Evolutionary conservation across 2,888 invertebrate genomes (phyloP), one percentile per base, ranked within the genome.

Genomic region (Xanthorhoe designata): DNA sequence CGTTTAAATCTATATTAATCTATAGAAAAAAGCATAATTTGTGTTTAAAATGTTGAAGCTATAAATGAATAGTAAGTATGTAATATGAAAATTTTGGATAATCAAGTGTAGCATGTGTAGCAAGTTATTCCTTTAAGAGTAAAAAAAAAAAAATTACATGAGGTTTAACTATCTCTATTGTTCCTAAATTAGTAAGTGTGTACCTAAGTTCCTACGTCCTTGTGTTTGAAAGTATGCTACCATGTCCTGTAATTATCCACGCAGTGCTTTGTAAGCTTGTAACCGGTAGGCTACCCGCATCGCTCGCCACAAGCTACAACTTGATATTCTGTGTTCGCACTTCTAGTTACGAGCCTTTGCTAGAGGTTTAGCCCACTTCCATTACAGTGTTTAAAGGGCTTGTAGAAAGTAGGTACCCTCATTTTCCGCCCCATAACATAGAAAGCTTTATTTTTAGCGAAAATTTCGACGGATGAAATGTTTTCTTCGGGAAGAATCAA

Each of bases 291-390:
- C 45, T 51, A 29, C 53, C 24, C 49, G 45, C 45, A 60, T 60
- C 49, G 55, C 35, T 53, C 57, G 50, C 60, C 63, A 49, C 61
- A 50, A 56, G 54, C 45, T 24, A 57, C 58, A 61, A 50, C 50
- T 57, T 19, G 6, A 53, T 64, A 64, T 61, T 64, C 64, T 68
- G 50, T 61, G 60, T 19, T 60, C 57, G 62, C 61, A 67, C 66
- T 69, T 69, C 58, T 66, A 63, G 69, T 71, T 58, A 69, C 67
- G 71, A 64, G 56, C 52, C 49, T 60, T 71, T 67, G 61, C 55
- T 61, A 64, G 64, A 68, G 68, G 60, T 69, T 67, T 67, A 64
- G 65, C 65, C 67, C 61, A 65, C 65, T 71, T 71, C 55, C 68
- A 71, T 69, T 63, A 71, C 66, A 57, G 55, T 62, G 52, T 61